Conservation (phyloP, 2,888 invertebrate species). For the Parascotia fuliginaria region DNA sequence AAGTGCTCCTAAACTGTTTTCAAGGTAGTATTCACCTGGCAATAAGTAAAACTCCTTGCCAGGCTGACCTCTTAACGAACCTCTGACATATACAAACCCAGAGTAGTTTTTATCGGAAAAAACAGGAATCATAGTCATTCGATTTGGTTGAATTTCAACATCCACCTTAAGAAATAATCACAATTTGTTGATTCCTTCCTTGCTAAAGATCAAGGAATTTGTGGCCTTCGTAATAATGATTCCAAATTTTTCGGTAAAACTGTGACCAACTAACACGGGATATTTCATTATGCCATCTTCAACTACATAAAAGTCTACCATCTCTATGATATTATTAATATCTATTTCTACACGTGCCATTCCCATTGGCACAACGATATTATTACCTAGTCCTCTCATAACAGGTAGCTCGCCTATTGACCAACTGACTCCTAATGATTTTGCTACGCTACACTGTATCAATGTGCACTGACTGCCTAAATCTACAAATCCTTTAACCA, state of each 20-base stretch:
- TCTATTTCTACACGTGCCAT: not conserved
- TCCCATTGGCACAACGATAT: not conserved
- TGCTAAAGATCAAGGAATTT: not conserved
- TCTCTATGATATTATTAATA: too few relatives aligned
- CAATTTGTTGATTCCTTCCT: too few relatives aligned
- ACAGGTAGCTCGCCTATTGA: not conserved
- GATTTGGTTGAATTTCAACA: too few relatives aligned
- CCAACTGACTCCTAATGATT: conserved; percentile 3
- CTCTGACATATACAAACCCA: too few relatives aligned
- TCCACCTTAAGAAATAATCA: too few relatives aligned
- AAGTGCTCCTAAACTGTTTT: too few relatives aligned
- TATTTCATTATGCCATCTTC: conserved; percentile 3
- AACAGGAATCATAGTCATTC: too few relatives aligned
- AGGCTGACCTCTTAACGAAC: too few relatives aligned
- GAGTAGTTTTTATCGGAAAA: too few relatives aligned
- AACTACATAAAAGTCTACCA: too few relatives aligned
- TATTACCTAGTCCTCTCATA: not conserved
- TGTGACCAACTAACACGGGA: not conserved
- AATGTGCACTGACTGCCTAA: conserved; percentile 13
- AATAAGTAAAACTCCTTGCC: too few relatives aligned
- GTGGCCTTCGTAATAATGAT: conserved; percentile 3
- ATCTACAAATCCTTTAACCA: conserved; percentile 3
- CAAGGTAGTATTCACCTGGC: too few relatives aligned
- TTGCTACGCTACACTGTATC: conserved; percentile 1
- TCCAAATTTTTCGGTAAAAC: conserved; percentile 7